Evolutionary conservation across 1,140 invertebrate species (phyloP).

Genomic region (Delia radicum): DNA sequence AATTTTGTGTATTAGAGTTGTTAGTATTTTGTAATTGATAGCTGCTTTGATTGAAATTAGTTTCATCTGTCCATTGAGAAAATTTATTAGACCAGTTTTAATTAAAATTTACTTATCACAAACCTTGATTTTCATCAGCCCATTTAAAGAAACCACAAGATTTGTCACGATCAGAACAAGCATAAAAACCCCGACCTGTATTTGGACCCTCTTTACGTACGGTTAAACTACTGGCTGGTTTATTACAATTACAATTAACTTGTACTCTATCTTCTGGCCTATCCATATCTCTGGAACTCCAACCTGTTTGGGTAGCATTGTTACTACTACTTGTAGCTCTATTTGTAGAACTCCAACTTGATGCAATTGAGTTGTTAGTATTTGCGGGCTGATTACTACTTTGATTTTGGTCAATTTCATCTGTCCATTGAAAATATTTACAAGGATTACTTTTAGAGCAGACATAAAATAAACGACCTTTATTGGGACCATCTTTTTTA

Average conservation of each 20-base stretch:
- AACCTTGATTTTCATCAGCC: slow-evolving; percentile 64
- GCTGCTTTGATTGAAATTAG: no score
- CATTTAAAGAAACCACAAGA: slow-evolving; percentile 85
- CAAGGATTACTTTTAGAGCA: slow-evolving; percentile 76
- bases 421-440: slow-evolving; percentile 87
- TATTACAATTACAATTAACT: slow-evolving; percentile 40
- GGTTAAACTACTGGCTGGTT: slow-evolving; percentile 63
- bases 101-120: slow-evolving; percentile 35
- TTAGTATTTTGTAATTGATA: no score
- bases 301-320: not conserved
- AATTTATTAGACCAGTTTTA: no score
- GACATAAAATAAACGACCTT: slow-evolving; percentile 76
- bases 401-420: slow-evolving; percentile 57
- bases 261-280: not conserved
- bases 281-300: not conserved
- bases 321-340: no score
- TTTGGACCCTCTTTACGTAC: slow-evolving; percentile 85
- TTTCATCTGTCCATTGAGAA: slow-evolving; percentile 82
- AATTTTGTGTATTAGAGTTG: no score
- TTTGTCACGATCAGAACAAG: slow-evolving; percentile 60
- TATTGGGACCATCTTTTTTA: slow-evolving; percentile 80
- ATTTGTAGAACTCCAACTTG: not conserved
- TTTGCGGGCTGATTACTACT: not conserved
- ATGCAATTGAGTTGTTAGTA: not conserved
- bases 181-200: slow-evolving; percentile 79